These are phyloP conservation scores for Drosophila hawaiiensis DNA, from an alignment of 2,888 invertebrate genomes.

Conservation along the genomic window DNA sequence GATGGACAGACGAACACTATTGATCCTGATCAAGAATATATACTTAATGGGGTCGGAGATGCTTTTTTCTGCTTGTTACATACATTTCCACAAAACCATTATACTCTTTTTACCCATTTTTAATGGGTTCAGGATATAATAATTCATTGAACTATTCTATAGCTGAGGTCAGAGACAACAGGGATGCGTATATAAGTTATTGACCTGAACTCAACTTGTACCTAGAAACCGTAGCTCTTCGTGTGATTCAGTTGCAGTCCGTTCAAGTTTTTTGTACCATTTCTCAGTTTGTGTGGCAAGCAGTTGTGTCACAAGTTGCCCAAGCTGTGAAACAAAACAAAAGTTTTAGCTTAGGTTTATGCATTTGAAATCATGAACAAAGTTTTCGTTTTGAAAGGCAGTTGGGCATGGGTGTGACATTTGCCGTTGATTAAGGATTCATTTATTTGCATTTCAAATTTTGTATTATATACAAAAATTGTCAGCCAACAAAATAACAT, in stretches of 20 bases:
- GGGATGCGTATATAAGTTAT: background rate
- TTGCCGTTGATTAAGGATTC: constrained; percentile 33
- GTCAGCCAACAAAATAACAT: constrained; percentile 20
- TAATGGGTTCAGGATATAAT: no score
- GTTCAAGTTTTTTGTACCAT: background rate
- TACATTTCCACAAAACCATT: no score
- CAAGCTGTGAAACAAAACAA: constrained; percentile 14
- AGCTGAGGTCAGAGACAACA: background rate
- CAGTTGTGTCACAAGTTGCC: constrained; percentile 7
- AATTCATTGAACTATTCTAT: background rate
- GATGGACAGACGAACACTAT: no score
- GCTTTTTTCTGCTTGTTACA: no score
- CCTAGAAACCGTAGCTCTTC: background rate
- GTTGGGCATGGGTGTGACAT: constrained; percentile 3
- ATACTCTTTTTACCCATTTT: no score
- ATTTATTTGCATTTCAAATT: constrained; percentile 49
- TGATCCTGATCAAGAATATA: no score
- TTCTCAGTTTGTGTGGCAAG: constrained; percentile 22
- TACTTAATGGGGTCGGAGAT: no score
- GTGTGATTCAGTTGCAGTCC: background rate
- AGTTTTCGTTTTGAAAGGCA: constrained; percentile 12
- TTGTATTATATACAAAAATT: constrained; percentile 11
- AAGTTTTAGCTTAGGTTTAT: constrained; percentile 13
- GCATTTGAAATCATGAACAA: constrained; percentile 25
- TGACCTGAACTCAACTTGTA: background rate